Evolutionary conservation across 2,113 vertebrate species (phyloP).

Genomic region (Diadophis punctatus): DNA sequence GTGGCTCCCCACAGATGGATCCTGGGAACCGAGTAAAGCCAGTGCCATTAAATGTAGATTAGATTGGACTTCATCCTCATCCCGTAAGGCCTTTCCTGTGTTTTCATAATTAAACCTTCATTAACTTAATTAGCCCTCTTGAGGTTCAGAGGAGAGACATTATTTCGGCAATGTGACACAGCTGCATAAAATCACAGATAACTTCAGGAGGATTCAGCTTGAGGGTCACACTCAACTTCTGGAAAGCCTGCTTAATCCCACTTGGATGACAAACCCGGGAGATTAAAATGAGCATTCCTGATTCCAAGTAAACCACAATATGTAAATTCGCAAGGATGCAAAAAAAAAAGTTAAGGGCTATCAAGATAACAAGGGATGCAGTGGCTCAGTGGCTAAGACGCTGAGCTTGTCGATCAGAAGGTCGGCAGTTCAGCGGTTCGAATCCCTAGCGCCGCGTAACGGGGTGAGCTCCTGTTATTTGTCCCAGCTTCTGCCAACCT

Average conservation of each 20-base stretch:
- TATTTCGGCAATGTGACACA: background rate
- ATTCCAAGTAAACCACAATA: background rate
- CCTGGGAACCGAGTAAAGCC: background rate
- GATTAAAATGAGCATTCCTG: background rate
- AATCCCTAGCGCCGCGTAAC: no score
- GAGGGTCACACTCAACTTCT: rapidly evolving
- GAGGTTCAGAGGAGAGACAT: background rate
- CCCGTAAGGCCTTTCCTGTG: background rate
- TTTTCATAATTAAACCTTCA: background rate
- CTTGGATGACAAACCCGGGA: background rate
- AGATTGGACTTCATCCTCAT: background rate
- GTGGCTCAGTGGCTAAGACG: no score
- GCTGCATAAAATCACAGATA: background rate
- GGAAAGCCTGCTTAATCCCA: rapidly evolving
- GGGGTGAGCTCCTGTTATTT: no score
- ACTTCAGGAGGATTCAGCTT: background rate
- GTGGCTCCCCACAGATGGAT: background rate
- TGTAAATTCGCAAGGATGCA: background rate
- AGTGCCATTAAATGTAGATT: background rate
- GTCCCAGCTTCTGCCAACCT: no score
- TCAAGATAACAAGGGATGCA: background rate
- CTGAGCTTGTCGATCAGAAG: no score
- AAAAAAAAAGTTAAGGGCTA: background rate
- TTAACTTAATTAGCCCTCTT: background rate
- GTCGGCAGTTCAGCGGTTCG: no score